Evolutionary conservation across 35 echinoderm and acorn worm genomes (phyloP).

Genomic region (Patiria miniata): DNA sequence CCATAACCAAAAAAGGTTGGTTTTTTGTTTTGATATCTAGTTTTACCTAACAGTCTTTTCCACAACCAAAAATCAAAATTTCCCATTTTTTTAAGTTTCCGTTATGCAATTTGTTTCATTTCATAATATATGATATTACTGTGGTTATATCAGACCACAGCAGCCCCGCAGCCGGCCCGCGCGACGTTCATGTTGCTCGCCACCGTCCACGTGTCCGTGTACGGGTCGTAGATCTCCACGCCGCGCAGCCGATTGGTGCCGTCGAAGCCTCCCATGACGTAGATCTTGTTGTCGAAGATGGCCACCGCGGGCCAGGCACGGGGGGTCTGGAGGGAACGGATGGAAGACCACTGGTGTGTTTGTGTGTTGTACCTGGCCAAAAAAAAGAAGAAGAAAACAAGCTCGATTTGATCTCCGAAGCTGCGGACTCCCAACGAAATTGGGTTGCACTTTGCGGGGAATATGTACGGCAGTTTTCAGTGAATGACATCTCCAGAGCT

Average conservation of each 20-base stretch:
- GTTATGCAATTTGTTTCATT: too few relatives aligned
- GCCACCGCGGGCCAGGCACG: conserved; percentile 93
- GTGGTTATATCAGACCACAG: conserved; percentile 75
- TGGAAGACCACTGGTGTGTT: conserved; percentile 99
- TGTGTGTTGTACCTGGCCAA: conserved; percentile 90
- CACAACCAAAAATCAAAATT: too few relatives aligned
- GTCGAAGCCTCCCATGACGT: conserved; percentile 95
- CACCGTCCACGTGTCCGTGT: conserved; percentile 80
- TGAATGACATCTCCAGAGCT: too few relatives aligned
- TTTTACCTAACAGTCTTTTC: too few relatives aligned
- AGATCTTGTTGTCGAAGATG: conserved; percentile 98
- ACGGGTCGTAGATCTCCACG: conserved; percentile 94
- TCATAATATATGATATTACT: too few relatives aligned
- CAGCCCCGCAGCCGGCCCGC: conserved; percentile 81
- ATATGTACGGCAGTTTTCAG: too few relatives aligned
- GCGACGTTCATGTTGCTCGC: conserved; percentile 85
- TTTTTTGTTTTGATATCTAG: too few relatives aligned
- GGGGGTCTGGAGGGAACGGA: conserved; percentile 78
- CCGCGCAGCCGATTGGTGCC: conserved; percentile 76
- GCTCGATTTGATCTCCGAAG: too few relatives aligned
- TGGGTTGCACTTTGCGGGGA: too few relatives aligned
- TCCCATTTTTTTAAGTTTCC: too few relatives aligned
- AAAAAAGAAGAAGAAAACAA: conserved; percentile 16
- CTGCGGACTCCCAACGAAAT: too few relatives aligned
- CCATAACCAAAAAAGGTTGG: too few relatives aligned